Evolutionary conservation across 2,888 invertebrate species (phyloP), one percentile per base, ranked within the genome.

Genomic region (Aelia acuminata): DNA sequence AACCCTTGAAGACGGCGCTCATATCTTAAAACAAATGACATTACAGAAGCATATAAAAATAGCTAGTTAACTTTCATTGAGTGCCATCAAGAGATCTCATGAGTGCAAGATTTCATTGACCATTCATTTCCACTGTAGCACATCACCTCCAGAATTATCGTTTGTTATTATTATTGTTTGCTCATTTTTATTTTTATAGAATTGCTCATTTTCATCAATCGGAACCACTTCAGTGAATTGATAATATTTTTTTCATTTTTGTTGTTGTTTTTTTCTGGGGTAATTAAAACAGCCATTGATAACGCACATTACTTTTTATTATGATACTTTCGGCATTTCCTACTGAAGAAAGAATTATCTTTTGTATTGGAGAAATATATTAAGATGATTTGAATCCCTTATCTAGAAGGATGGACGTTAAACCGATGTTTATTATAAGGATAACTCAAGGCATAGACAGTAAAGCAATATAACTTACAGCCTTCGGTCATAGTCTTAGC

Each of bases 31-130:
- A 35, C 31, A 70, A 35, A 2, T 10, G n/a, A 31, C 7, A 35
- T 70, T 70, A 70, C 63, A 70, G 63, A 70, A 70, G 63, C 63
- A 20, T 70, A 70, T 20, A 70, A 70, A 70, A 70, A 70, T 70
- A 70, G 35, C 63, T 70, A 35, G 15, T 3, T 63, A 63, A 63
- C 63, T 26, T 70, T 70, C 63, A 70, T 70, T 70, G 63, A 70
- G 63, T 35, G 63, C 7, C 31, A 31, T 70, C 8, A 8, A 70
- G 31, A 35, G n/a, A 3, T 70, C 26, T 70, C 35, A 35, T 20
- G 63, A 70, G 63, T 70, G 63, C 18, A 70, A 35, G 31, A 35
- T 20, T 70, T 20, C 63, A 70, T 70, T 70, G 35, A 70, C 35
- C 31, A 70, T 18, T 70, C 35, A 20, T 70, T 70, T 20, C 20